Conservation (phyloP, 2,888 invertebrate species). For the Helobdella robusta region DNA sequence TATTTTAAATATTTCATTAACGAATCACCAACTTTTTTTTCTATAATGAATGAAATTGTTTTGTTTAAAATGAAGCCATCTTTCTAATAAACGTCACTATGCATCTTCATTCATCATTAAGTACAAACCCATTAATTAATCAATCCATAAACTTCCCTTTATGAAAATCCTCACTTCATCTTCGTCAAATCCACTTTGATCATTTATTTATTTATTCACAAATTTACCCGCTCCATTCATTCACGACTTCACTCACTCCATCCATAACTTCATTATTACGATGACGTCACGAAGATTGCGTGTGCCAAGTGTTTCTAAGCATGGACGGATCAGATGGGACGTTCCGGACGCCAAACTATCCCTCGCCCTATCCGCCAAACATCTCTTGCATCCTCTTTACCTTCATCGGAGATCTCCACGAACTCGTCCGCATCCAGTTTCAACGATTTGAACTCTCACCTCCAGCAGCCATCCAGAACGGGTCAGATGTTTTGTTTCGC, state of each 20-base stretch:
- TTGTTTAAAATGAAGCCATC: too few relatives aligned
- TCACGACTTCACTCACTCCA: too few relatives aligned
- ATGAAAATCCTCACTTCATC: not conserved
- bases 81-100: too few relatives aligned
- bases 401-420: slow-evolving; percentile 19
- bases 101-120: too few relatives aligned
- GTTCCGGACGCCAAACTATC: slow-evolving; percentile 19
- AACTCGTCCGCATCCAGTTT: slow-evolving; percentile 14
- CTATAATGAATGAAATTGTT: too few relatives aligned
- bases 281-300: slow-evolving; percentile 5
- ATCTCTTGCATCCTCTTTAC: slow-evolving; percentile 21
- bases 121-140: too few relatives aligned
- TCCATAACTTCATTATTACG: too few relatives aligned
- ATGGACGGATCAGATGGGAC: slow-evolving; percentile 10
- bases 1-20: too few relatives aligned
- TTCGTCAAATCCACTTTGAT: too few relatives aligned
- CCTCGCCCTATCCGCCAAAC: slow-evolving; percentile 2
- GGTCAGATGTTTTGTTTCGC: not conserved
- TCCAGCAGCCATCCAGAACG: not conserved
- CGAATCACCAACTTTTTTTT: too few relatives aligned
- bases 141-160: not conserved
- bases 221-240: too few relatives aligned
- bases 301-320: slow-evolving; percentile 17
- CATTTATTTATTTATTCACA: too few relatives aligned
- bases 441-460: slow-evolving; percentile 13